These are phyloP conservation scores for Burhinus bistriatus DNA, from an alignment of 2,113 vertebrate species.

Conservation along the genomic window DNA sequence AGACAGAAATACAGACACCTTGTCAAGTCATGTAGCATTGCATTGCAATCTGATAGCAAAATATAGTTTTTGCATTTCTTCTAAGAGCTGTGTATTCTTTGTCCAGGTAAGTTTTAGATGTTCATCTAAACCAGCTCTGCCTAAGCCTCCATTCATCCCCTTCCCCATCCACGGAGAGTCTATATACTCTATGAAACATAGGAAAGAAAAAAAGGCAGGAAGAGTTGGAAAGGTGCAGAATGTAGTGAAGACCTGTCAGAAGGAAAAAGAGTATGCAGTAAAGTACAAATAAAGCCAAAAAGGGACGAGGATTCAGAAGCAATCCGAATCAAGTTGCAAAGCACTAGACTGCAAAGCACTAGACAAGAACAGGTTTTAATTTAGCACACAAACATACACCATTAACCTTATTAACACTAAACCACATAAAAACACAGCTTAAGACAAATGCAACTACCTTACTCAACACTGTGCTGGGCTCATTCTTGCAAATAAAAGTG, in stretches of 20 bases:
- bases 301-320: background rate
- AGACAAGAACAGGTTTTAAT: background rate
- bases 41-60: background rate
- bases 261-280: background rate
- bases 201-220: background rate
- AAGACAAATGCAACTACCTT: background rate
- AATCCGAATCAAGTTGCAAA: no score
- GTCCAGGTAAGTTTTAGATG: background rate
- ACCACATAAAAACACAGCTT: background rate
- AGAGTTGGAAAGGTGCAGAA: background rate
- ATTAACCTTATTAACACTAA: background rate
- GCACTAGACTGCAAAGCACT: background rate
- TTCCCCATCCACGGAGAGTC: background rate
- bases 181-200: background rate
- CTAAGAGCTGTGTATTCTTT: background rate
- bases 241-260: background rate
- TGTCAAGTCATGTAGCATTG: background rate
- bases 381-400: background rate
- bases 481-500: no score
- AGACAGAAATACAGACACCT: background rate
- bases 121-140: background rate
- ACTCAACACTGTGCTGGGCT: no score
- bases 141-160: background rate
- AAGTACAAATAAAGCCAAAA: background rate
- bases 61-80: background rate